Evolutionary conservation across 2,888 invertebrate genomes (phyloP).

Genomic region (Cylindroiulus punctatus): DNA sequence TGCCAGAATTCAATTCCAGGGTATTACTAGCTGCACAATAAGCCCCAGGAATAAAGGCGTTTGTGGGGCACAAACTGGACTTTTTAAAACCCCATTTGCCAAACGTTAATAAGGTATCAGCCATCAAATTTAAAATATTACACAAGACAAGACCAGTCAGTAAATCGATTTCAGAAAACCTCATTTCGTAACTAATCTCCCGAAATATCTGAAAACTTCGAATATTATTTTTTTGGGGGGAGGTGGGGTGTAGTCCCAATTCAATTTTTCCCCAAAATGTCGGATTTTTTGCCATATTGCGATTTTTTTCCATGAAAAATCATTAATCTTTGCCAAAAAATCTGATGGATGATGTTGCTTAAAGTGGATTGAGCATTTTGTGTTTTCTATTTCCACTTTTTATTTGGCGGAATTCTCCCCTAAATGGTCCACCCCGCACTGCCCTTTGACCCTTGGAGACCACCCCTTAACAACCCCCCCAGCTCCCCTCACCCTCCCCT

Average conservation of each 20-base stretch:
- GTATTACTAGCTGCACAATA: constrained; percentile 8
- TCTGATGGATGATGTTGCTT: constrained; percentile 52
- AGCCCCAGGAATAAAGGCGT: neutral
- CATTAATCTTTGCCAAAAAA: constrained; percentile 47
- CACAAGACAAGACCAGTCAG: neutral
- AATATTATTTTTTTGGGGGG: neutral
- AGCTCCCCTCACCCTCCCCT: constrained; percentile 1
- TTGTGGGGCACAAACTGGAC: neutral
- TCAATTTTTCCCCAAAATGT: neutral
- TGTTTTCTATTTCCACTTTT: constrained; percentile 41
- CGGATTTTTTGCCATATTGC: neutral
- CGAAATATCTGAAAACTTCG: neutral
- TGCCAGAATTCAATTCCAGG: neutral
- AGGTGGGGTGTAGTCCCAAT: neutral
- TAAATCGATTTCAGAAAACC: constrained; percentile 4
- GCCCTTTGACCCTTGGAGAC: constrained; percentile 21
- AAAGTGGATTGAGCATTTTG: constrained; percentile 44
- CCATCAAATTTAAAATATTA: neutral
- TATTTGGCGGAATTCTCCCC: constrained; percentile 19
- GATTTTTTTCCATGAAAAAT: constrained; percentile 23
- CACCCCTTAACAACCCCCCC: constrained; percentile 32
- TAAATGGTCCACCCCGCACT: constrained; percentile 1
- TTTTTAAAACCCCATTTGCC: neutral
- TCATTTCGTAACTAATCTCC: neutral
- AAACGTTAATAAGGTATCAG: neutral